Base-by-base conservation (phyloP, 64 coral and sea anemone species). In the Montipora capricornis region DNA sequence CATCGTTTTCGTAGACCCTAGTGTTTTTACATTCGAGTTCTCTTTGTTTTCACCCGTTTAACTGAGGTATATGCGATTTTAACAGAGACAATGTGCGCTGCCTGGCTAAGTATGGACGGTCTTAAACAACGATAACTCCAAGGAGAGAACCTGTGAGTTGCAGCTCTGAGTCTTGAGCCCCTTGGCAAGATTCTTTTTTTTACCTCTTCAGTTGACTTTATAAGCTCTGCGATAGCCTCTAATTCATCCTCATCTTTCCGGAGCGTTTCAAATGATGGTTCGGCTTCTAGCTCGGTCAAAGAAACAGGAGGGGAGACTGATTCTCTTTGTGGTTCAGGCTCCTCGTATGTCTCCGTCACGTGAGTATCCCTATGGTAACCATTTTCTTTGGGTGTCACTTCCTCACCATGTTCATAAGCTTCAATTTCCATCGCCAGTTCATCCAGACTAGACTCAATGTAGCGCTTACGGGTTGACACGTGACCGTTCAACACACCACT, bases 391-490 rank as follows among this genome's bases (percentile, higher is more conserved):
- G 82, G 73, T 17, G 5, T 77, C 4, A 46, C 73, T 5, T 61
- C 73, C 14, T 29, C 82, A 2, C 46, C 24, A 83, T 17, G 70
- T 85, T 97, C 95, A 47, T 97, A 97, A 74, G 90, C 78, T 90
- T 97, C 93, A 59, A 97, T 92, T 77, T 97, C 95, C 58, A 88
- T 80, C 8, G 95, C 95, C 47, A 97, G 93, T n/a, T 97, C 95
- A 80, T 97, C 95, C 68, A 97, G 87, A 79, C 95, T 97, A 29
- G 89, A 95, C 75, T 97, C 95, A 17, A 97, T 87, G 78, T 95
- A 89, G 12, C 90, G 86, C 26, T 94, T 97, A 19, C 89, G 90
- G 14, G 90, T 73, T 76, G 89, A 44, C 9, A 83, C 49, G 58
- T 86, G 89, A 49, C 93, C 93, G 5, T 85, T 95, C 8, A 95